These are phyloP conservation scores for Molothrus aeneus DNA, from an alignment of 2,797 vertebrate genomes.

Conservation along the genomic window DNA sequence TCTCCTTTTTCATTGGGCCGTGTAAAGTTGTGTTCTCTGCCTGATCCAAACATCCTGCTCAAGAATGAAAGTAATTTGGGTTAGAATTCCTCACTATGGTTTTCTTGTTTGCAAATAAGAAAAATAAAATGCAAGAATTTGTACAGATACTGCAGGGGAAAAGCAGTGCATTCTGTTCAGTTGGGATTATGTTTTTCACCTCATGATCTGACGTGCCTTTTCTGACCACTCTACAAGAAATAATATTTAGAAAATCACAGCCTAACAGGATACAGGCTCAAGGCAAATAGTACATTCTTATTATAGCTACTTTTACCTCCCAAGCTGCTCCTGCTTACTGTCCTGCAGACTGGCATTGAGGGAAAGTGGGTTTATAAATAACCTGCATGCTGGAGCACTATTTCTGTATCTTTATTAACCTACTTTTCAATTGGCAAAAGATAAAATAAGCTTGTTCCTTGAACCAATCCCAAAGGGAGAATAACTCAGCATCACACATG, in stretches of 20 bases:
- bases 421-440: slow-evolving; percentile 25
- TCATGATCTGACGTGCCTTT: neutral
- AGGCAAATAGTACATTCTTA: neutral
- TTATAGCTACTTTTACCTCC: neutral
- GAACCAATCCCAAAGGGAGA: neutral
- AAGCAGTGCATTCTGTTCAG: neutral
- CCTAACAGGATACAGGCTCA: neutral
- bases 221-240: neutral
- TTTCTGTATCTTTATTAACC: slow-evolving; percentile 36
- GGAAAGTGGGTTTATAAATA: slow-evolving; percentile 36
- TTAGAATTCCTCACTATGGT: neutral
- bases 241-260: neutral
- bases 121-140: neutral
- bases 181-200: neutral
- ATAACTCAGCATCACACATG: neutral
- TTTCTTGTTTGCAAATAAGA: neutral
- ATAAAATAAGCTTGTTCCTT: slow-evolving; percentile 32
- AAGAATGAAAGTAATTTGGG: neutral
- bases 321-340: neutral
- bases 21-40: slow-evolving; percentile 98
- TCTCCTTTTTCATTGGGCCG: slow-evolving; percentile 98
- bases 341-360: neutral
- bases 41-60: slow-evolving; percentile 97
- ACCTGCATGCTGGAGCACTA: neutral
- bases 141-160: neutral